A percentile compares a stretch with the other conserved stretches of the same genome.
Evolutionary conservation across 2,888 invertebrate species (phyloP).

Genomic region (Meliscaeva auricollis): DNA sequence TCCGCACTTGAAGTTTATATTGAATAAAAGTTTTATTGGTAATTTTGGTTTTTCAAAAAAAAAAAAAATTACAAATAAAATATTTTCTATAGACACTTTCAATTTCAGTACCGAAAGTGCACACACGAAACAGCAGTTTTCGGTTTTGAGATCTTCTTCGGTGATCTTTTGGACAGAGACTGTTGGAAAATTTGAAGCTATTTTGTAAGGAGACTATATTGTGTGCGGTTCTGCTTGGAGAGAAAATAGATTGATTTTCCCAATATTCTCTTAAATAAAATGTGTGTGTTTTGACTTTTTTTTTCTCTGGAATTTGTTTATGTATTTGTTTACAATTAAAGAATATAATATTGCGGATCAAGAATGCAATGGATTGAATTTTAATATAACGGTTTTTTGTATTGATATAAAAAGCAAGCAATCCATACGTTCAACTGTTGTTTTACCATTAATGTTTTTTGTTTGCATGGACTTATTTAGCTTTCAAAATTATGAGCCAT

Average conservation of each 20-base stretch:
- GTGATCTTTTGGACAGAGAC: constrained; percentile 61
- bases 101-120: constrained; percentile 5
- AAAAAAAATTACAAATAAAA: background rate
- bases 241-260: constrained; percentile 43
- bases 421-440: too few species aligned
- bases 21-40: background rate
- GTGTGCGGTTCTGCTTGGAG: constrained; percentile 29
- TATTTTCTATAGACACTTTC: constrained; percentile 6
- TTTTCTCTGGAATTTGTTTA: constrained; percentile 19
- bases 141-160: constrained; percentile 46
- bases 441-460: too few species aligned
- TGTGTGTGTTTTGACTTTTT: constrained; percentile 18
- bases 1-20: constrained; percentile 11
- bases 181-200: constrained; percentile 36
- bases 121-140: background rate
- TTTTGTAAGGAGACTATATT: constrained; percentile 33
- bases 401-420: too few species aligned
- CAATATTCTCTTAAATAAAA: constrained; percentile 53
- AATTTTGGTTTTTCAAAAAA: constrained; percentile 31
- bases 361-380: too few species aligned
- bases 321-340: background rate
- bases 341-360: background rate
- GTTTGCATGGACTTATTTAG: too few species aligned
- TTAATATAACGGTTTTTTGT: too few species aligned
- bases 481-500: too few species aligned